Percentiles rank a stretch among this genome's conserved stretches.
These are phyloP conservation scores for Lepus oiostolus DNA, from an alignment of 2,797 vertebrate genomes.

Conservation along the genomic window DNA sequence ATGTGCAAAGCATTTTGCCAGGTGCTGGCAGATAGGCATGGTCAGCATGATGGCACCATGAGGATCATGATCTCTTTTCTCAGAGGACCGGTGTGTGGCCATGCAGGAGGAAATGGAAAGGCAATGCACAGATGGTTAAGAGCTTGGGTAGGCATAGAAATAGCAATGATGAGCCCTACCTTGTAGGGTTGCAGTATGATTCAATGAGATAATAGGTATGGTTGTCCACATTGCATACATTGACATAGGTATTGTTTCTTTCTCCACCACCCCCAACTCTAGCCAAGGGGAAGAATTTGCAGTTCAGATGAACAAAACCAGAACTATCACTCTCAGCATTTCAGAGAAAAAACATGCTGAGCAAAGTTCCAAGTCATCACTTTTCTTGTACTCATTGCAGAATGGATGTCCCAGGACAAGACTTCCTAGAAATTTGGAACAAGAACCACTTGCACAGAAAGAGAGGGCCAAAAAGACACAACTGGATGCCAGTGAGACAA, in stretches of 20 bases:
- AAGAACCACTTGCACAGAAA: background rate
- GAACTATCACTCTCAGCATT: background rate
- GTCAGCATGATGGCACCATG: background rate
- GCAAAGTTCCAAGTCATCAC: background rate
- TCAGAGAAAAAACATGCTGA: background rate
- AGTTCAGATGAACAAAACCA: background rate
- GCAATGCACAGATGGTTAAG: background rate
- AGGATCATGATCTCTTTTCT: background rate
- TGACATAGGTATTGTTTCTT: background rate
- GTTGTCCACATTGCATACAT: background rate
- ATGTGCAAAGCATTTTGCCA: background rate
- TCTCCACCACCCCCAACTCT: background rate
- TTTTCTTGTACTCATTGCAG: background rate
- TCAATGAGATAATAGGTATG: background rate
- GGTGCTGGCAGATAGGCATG: background rate
- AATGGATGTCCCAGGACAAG: background rate
- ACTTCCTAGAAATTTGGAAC: background rate
- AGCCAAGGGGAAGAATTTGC: background rate
- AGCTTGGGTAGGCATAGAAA: background rate
- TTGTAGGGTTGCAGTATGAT: background rate
- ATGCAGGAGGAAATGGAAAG: background rate
- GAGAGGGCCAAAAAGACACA: background rate
- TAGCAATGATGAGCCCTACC: background rate
- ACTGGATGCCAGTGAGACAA: background rate
- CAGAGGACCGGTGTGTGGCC: background rate